Base-by-base conservation (phyloP, 1,140 invertebrate species). In the Lanistes nyassanus region DNA sequence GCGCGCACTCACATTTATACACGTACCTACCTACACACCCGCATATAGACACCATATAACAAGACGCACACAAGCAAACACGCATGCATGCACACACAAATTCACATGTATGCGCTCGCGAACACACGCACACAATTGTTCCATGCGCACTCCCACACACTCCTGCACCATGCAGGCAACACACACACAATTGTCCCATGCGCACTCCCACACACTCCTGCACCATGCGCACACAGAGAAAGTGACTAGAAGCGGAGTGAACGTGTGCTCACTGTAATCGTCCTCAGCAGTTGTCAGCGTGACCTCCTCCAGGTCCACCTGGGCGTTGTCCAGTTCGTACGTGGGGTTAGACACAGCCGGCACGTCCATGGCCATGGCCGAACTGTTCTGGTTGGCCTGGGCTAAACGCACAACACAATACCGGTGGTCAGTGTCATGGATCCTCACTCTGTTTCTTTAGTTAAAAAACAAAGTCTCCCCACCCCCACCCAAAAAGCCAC, bases 221-320 rank as follows among this genome's bases (percentile, higher is more conserved):
- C 23, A 66, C 6, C 64, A 29, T 66, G 1, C 65, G 34, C 26
- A 34, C 3, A 5, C 23, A 66, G 34, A 64, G 29, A 21, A 19
- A 31, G 19, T 1, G n/a, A 47, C 60, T n/a, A 53, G 5, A 1
- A 47, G 42, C 62, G 37, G 21, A 42, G 26, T 0, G 21, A 58
- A 64, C 29, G n/a, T 34, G 34, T 47, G 80, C 83, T 82, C 80
- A 87, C 85, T 81, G 80, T 82, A 86, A 76, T 84, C 81, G n/a
- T 86, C 80, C 79, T 85, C 91, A 72, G 70, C 53, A 53, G 93
- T 92, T 82, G 94, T 88, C 67, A 88, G 77, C 74, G 85, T 93
- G 47, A 92, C 90, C 84, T 94, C 93, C 82, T 95, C 92, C 7
- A 93, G 91, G 66, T 91, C 91, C 69, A 92, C 90, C 53, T 91